phyloP scores from a whole-genome alignment of 2,797 vertebrate genomes.

The Muscicapa comitata region DNA sequence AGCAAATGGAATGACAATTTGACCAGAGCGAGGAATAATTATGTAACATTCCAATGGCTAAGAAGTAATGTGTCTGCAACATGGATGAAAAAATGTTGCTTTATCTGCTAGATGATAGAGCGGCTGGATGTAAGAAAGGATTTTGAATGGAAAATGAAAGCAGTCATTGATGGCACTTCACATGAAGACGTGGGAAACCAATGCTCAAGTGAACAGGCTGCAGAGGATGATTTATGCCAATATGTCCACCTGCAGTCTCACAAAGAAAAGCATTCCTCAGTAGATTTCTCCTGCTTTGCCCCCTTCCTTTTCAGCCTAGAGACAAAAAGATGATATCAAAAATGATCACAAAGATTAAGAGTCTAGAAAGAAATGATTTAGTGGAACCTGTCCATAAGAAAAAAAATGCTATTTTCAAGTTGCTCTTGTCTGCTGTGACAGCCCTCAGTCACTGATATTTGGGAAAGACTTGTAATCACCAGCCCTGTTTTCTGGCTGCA shows the following conservation, averaged over 20 bases:
- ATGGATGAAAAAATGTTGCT: not conserved
- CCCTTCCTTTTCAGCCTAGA: not conserved
- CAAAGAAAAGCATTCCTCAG: not conserved
- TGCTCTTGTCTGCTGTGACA: not conserved
- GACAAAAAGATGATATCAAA: not conserved
- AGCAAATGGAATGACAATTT: not conserved
- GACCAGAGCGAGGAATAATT: not conserved
- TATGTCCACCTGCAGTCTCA: fast-evolving
- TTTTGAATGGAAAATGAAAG: not conserved
- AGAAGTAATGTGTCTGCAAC: not conserved
- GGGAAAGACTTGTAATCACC: not conserved
- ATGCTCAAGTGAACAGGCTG: not conserved
- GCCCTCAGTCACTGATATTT: not conserved
- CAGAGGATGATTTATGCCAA: not conserved
- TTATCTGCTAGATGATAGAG: not conserved
- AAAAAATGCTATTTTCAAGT: not conserved
- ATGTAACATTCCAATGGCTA: not conserved
- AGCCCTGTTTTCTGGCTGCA: not conserved
- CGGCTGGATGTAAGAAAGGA: not conserved
- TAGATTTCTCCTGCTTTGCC: not conserved
- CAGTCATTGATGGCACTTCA: not conserved
- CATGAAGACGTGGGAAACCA: not conserved
- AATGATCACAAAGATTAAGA: not conserved
- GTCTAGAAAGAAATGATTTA: not conserved
- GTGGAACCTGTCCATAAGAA: not conserved